Percentiles rank a stretch among this genome's conserved stretches.
Evolutionary conservation across 2,797 vertebrate genomes (phyloP).

Genomic region (Anableps anableps): DNA sequence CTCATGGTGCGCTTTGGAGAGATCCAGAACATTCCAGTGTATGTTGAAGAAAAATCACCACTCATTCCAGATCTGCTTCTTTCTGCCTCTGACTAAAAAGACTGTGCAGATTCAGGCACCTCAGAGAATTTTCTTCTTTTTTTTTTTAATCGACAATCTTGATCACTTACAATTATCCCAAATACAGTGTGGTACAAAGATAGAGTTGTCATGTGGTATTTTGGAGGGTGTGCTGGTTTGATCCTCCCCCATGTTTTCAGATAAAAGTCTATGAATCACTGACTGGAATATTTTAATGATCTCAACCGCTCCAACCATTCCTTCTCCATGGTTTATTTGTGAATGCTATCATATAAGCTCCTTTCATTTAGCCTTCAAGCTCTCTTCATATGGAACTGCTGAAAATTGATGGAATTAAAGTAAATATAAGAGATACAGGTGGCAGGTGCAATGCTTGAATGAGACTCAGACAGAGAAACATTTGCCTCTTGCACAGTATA

Average conservation of each 20-base stretch:
- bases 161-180: conserved; percentile 36
- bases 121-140: conserved; percentile 37
- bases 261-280: conserved; percentile 74
- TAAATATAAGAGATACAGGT: conserved; percentile 22
- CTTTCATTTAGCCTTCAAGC: conserved; percentile 10
- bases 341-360: conserved; percentile 34
- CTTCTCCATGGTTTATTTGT: conserved; percentile 39
- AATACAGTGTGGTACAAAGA: conserved; percentile 28
- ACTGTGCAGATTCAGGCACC: conserved; percentile 23
- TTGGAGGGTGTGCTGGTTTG: conserved; percentile 55
- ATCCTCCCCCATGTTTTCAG: conserved; percentile 63
- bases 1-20: conserved; percentile 19
- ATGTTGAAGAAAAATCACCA: conserved; percentile 22
- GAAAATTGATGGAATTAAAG: conserved; percentile 26
- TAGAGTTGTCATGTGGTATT: conserved; percentile 36
- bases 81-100: conserved; percentile 31
- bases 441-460: conserved; percentile 40
- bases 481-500: conserved; percentile 30
- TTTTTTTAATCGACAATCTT: conserved; percentile 1
- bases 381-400: conserved; percentile 16
- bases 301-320: conserved; percentile 55
- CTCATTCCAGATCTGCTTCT: conserved; percentile 16
- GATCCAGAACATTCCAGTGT: conserved; percentile 9
- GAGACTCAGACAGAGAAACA: not conserved
- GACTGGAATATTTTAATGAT: conserved; percentile 68